Percentiles rank a stretch among this genome's conserved stretches.
These are phyloP conservation scores for Sebastiscus tertius DNA, from an alignment of 2,797 vertebrate species.

Conservation along the genomic window DNA sequence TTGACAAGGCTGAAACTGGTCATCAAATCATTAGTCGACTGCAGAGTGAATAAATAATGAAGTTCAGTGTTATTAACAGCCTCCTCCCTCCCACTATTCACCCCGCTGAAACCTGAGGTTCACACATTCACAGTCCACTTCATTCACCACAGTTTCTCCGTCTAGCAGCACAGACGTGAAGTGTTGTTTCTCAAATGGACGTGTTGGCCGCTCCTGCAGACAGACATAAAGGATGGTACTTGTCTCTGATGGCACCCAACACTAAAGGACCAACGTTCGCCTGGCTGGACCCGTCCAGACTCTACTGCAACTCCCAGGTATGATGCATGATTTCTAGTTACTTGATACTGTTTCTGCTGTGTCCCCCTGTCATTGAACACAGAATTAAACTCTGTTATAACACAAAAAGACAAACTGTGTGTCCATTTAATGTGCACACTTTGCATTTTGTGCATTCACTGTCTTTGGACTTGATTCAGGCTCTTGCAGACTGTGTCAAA, in stretches of 20 bases:
- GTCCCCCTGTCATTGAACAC: background rate
- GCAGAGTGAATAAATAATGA: background rate
- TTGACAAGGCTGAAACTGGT: background rate
- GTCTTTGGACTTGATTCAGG: conserved; percentile 72
- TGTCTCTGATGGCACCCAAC: conserved; percentile 90
- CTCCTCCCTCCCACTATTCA: conserved; percentile 15
- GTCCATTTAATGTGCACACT: background rate
- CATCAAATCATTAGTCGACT: background rate
- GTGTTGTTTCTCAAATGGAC: conserved; percentile 68
- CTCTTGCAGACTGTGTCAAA: conserved; percentile 85
- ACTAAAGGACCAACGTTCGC: conserved; percentile 85
- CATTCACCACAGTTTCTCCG: conserved; percentile 11
- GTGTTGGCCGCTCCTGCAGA: conserved; percentile 56
- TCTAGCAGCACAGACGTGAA: background rate
- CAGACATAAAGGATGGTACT: conserved; percentile 85
- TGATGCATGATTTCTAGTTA: background rate
- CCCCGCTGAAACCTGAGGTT: conserved; percentile 36
- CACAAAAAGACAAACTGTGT: background rate
- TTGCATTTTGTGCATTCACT: background rate
- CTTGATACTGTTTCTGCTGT: background rate
- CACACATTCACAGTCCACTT: conserved; percentile 25
- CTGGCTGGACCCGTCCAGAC: conserved; percentile 91
- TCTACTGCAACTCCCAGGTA: conserved; percentile 90
- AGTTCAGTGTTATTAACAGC: background rate
- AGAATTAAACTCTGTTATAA: background rate